phyloP scores from a whole-genome alignment of 2,888 invertebrate genomes.

The Netelia virgata region DNA sequence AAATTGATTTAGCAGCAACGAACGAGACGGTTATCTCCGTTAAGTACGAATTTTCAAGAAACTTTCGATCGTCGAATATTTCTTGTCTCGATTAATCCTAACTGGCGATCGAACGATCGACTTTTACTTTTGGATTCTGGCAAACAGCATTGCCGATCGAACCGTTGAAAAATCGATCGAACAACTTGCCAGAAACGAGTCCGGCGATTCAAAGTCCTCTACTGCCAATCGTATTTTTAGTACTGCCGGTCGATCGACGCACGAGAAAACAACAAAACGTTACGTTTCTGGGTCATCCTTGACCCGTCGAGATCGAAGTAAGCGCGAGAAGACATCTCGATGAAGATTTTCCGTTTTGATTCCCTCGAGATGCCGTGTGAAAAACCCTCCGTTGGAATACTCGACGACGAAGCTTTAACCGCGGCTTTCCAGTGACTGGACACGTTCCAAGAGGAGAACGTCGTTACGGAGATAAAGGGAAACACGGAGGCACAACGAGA shows the following conservation, averaged over 20 bases:
- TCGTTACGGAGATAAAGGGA: conserved; percentile 34
- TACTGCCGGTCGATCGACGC: neutral
- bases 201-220: neutral
- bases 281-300: neutral
- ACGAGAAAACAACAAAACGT: neutral
- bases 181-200: neutral
- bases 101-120: neutral
- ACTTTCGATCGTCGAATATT: too few species aligned
- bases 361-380: neutral
- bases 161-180: conserved; percentile 1
- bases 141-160: neutral
- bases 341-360: neutral
- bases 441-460: conserved; percentile 43
- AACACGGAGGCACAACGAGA: neutral
- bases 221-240: neutral
- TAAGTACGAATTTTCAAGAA: too few species aligned
- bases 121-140: conserved; percentile 22
- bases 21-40: too few species aligned
- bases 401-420: conserved; percentile 8
- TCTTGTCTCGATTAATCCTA: too few species aligned
- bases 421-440: conserved; percentile 62
- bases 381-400: neutral
- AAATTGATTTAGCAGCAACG: neutral
- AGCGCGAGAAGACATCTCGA: neutral
- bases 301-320: neutral